Evolutionary conservation across 2,888 invertebrate genomes (phyloP), one percentile per base, ranked within the genome.

Genomic region (Eulithis testata): DNA sequence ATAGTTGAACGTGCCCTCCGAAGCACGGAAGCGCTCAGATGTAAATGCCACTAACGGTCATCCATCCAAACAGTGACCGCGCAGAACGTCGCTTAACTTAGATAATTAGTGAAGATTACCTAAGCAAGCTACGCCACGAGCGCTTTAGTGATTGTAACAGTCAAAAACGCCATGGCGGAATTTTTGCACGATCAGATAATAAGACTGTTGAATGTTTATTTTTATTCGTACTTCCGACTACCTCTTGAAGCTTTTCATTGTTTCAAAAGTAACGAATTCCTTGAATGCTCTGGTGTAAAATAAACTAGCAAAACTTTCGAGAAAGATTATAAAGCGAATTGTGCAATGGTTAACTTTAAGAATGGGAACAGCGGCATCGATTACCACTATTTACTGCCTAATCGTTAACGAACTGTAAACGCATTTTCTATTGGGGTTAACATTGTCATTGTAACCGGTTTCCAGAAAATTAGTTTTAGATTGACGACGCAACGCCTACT

Each of bases 351-450:
- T 74, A 70, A 77, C 65, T 67, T 56, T 69, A 69, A 71, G 71
- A 76, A 75, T 76, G 77, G 71, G 76, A 71, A 68, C 68, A 64
- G 63, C 57, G 37, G 64, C 72, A 67, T 68, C 72, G 70, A 66
- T 73, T 68, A 74, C 75, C 61, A 74, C 72, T 72, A 75, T 79
- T 75, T 77, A 78, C 72, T 61, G 68, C 58, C 68, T 53, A 68
- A 62, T 68, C 69, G 73, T 73, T 74, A 76, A 76, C 71, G 63
- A 72, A 63, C 74, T 72, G 62, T 73, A 62, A 79, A 79, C 73
- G 67, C 65, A 75, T 75, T 73, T 70, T 63, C 73, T 76, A 78
- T 74, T 76, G 71, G 75, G 72, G 63, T 75, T 74, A 73, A 72
- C 73, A 76, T 76, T 73, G 73, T 71, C 66, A 69, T 69, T 68